Evolutionary conservation across 2,888 invertebrate genomes (phyloP).

Genomic region (Cinara cedri): DNA sequence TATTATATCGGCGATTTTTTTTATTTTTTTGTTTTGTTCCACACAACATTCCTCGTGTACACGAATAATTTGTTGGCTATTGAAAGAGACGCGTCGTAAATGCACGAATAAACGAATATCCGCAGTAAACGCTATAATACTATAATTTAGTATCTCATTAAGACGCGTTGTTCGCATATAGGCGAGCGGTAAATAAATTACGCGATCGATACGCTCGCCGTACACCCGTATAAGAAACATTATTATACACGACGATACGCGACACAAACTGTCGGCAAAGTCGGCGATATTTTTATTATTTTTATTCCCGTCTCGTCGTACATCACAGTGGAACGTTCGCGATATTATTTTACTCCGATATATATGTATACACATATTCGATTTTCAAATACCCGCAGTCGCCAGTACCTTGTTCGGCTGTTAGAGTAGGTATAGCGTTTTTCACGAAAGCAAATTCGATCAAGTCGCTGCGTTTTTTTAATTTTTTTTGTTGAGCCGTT

Average conservation of each 20-base stretch:
- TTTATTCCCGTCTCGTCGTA: conserved; percentile 15
- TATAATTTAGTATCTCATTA: conserved; percentile 27
- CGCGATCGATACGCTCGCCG: conserved; percentile 6
- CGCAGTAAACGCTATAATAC: background rate
- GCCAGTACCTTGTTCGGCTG: too few species aligned
- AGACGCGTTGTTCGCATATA: too few species aligned
- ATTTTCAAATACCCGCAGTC: too few species aligned
- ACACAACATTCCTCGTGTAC: background rate
- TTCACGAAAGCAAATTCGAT: too few species aligned
- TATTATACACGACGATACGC: too few species aligned
- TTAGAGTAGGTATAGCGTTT: too few species aligned
- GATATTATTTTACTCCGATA: background rate
- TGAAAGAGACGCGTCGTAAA: conserved; percentile 26
- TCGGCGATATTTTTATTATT: background rate
- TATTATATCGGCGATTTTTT: too few species aligned
- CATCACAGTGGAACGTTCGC: background rate
- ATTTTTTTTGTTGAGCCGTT: too few species aligned
- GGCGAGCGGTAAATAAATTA: background rate
- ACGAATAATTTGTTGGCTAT: background rate
- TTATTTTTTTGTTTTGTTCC: too few species aligned
- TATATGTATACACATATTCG: too few species aligned
- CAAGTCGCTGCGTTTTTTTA: too few species aligned
- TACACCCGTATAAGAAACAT: too few species aligned
- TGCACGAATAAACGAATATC: background rate
- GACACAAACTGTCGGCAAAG: conserved; percentile 29